Evolutionary conservation across 2,797 vertebrate genomes (phyloP).

Genomic region (Agapornis canus): DNA sequence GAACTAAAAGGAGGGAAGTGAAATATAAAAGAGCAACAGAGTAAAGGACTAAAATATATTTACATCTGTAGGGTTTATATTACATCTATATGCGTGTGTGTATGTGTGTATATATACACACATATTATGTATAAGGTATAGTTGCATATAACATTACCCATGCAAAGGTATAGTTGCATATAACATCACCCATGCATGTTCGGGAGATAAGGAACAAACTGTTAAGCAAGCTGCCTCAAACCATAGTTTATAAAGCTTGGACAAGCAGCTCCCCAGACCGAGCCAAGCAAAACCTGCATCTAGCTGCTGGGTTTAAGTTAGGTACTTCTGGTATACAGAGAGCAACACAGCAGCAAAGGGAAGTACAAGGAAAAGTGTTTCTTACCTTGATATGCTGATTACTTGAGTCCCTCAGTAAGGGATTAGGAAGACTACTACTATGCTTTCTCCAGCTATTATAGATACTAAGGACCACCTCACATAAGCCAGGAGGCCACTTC

Average conservation of each 20-base stretch:
- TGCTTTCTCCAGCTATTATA: slow-evolving; percentile 92
- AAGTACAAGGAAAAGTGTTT: background rate
- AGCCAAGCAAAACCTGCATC: background rate
- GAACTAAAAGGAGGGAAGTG: background rate
- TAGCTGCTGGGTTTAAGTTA: background rate
- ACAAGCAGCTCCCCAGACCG: background rate
- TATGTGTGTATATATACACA: rapidly evolving
- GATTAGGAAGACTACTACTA: slow-evolving; percentile 92
- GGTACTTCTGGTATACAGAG: background rate
- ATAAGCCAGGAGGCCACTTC: slow-evolving; percentile 89
- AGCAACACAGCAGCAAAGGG: background rate
- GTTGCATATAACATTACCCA: rapidly evolving
- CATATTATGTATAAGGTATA: rapidly evolving
- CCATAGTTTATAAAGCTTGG: background rate
- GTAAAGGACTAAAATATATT: background rate
- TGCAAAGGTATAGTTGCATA: background rate
- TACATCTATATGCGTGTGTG: rapidly evolving
- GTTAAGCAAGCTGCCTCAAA: rapidly evolving
- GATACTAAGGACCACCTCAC: slow-evolving; percentile 87
- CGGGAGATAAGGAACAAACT: background rate
- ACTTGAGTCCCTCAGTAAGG: slow-evolving; percentile 89
- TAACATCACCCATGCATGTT: rapidly evolving
- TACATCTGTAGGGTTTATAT: background rate
- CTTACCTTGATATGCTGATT: slow-evolving; percentile 88
- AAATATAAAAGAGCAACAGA: background rate